Percentiles rank a stretch among this genome's conserved stretches.
Conservation (phyloP, 2,113 vertebrate genomes). For the Oreochromis spilurus region DNA sequence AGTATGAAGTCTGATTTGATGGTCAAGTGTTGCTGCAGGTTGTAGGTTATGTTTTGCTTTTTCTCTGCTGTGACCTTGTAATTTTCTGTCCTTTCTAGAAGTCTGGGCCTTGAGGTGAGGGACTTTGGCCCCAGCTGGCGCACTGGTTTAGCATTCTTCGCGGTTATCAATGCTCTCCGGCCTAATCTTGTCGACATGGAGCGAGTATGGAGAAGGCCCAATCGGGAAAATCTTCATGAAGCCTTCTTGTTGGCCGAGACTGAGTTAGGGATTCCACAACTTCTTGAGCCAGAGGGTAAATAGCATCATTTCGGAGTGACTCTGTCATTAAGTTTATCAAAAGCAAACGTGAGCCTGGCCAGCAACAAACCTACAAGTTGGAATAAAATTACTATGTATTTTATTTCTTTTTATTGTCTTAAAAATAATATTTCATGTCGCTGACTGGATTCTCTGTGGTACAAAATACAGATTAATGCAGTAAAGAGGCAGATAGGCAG, state of each 20-base stretch:
- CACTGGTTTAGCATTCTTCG: slow-evolving; percentile 89
- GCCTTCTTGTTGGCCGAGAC: slow-evolving; percentile 89
- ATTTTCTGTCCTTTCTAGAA: slow-evolving; percentile 64
- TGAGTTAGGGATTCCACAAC: slow-evolving; percentile 87
- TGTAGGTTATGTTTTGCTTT: background rate
- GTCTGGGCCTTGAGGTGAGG: slow-evolving; percentile 85
- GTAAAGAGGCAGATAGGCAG: background rate
- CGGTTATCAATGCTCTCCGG: slow-evolving; percentile 86
- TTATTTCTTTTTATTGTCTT: background rate
- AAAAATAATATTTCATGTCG: background rate
- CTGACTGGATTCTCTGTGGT: background rate
- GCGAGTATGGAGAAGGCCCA: slow-evolving; percentile 76
- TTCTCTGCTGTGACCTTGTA: background rate
- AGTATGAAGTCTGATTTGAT: slow-evolving; percentile 69
- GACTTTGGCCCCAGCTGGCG: slow-evolving; percentile 96
- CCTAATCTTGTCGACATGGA: slow-evolving; percentile 92
- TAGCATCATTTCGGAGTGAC: background rate
- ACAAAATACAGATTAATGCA: background rate
- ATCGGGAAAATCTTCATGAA: slow-evolving; percentile 88
- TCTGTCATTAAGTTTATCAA: background rate
- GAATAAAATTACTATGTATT: background rate
- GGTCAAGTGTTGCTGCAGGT: background rate
- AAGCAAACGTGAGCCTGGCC: background rate
- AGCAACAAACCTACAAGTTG: background rate
- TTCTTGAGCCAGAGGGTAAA: slow-evolving; percentile 94